Evolutionary conservation across 1,140 invertebrate species (phyloP).

Genomic region (Dufourea novaeangliae): DNA sequence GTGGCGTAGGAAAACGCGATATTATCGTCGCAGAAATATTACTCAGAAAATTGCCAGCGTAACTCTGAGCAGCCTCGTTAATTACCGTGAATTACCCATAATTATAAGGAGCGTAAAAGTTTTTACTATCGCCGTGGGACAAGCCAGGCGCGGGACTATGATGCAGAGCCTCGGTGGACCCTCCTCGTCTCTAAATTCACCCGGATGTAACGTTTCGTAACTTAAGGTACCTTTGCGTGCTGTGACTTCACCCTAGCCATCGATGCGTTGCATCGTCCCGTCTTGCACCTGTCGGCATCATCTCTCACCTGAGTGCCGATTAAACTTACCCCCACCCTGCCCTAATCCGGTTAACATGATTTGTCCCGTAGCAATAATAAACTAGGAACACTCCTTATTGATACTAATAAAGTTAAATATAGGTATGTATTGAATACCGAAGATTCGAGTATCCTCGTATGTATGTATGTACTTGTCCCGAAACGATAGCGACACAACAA

Average conservation of each 20-base stretch:
- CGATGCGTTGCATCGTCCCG: not conserved
- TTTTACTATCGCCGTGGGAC: slow-evolving; percentile 82
- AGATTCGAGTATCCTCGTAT: no score
- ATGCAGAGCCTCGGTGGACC: slow-evolving; percentile 78
- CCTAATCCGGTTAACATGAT: no score
- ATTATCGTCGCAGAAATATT: slow-evolving; percentile 81
- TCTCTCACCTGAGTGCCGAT: not conserved
- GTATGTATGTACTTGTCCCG: no score
- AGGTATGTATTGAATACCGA: no score
- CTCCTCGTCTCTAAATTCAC: slow-evolving; percentile 77
- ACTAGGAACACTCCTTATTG: no score
- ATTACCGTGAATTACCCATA: slow-evolving; percentile 82
- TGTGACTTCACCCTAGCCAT: not conserved
- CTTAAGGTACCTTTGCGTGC: slow-evolving; percentile 12
- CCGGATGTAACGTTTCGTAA: slow-evolving; percentile 71
- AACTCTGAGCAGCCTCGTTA: slow-evolving; percentile 81
- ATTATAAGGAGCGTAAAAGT: slow-evolving; percentile 82
- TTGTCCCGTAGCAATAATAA: no score
- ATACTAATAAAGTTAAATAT: no score
- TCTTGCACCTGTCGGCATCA: not conserved
- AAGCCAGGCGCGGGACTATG: slow-evolving; percentile 72
- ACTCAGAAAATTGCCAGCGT: slow-evolving; percentile 81
- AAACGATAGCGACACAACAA: no score
- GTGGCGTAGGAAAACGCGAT: slow-evolving; percentile 74
- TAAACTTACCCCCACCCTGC: no score